These are phyloP conservation scores for Passer domesticus DNA, from an alignment of 2,113 vertebrate genomes.

Conservation along the genomic window DNA sequence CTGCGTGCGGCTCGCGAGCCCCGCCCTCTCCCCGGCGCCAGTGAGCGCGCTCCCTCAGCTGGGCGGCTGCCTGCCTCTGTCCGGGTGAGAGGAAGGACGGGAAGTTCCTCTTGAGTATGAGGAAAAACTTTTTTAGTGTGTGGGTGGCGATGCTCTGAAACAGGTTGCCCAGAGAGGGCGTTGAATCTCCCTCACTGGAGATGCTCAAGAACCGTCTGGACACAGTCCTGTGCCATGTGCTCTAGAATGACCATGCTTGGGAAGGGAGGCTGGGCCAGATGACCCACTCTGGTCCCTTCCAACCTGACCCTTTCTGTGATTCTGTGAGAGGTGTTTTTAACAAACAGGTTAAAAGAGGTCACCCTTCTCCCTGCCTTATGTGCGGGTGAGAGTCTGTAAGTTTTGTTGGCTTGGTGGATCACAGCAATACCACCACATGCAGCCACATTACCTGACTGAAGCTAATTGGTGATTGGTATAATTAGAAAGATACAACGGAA, in stretches of 20 bases:
- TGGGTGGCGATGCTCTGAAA: neutral
- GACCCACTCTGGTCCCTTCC: neutral
- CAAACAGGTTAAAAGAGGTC: neutral
- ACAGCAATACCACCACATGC: accelerated
- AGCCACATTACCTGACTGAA: accelerated
- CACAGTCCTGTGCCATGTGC: neutral
- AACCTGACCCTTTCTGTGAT: neutral
- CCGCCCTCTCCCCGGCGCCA: accelerated
- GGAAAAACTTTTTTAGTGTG: neutral
- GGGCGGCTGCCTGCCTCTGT: accelerated
- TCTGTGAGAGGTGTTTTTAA: neutral
- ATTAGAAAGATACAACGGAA: neutral
- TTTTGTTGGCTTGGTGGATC: accelerated
- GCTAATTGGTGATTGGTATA: accelerated
- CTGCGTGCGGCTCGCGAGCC: neutral
- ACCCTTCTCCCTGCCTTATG: neutral
- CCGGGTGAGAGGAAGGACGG: accelerated
- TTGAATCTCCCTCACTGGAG: neutral
- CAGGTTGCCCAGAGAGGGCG: neutral
- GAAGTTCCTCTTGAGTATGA: neutral
- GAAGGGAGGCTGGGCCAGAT: neutral
- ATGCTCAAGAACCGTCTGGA: neutral
- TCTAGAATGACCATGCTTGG: neutral
- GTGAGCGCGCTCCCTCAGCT: accelerated
- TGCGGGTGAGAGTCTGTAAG: accelerated